These are phyloP conservation scores for Barypeithes pellucidus DNA, from an alignment of 2,888 invertebrate genomes.

Conservation along the genomic window DNA sequence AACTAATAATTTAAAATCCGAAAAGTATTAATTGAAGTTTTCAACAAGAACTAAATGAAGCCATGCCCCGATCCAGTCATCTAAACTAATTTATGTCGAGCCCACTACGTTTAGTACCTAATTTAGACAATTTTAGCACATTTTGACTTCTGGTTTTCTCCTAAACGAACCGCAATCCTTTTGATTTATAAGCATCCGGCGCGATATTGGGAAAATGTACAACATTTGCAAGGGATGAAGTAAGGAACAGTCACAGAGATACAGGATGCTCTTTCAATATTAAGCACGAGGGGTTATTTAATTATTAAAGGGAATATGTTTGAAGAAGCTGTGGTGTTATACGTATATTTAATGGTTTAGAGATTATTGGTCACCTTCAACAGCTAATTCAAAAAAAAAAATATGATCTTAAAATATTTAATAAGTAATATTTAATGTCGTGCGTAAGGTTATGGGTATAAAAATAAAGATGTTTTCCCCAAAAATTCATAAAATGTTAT, in stretches of 20 bases:
- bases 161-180: constrained; percentile 11
- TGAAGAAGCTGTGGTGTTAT: not conserved
- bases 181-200: constrained; percentile 9
- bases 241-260: constrained; percentile 1
- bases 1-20: too few species aligned
- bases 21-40: too few species aligned
- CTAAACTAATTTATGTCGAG: not conserved
- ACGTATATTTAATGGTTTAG: too few species aligned
- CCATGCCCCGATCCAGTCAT: too few species aligned
- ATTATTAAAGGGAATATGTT: constrained; percentile 1
- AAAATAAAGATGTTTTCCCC: too few species aligned
- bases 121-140: constrained; percentile 15
- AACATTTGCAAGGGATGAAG: constrained; percentile 12
- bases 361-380: too few species aligned
- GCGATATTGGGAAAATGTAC: constrained; percentile 5
- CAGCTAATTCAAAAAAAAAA: too few species aligned
- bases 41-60: too few species aligned
- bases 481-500: too few species aligned
- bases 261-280: not conserved
- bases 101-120: not conserved
- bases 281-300: not conserved
- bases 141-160: constrained; percentile 9
- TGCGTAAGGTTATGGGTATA: too few species aligned
- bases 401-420: too few species aligned
- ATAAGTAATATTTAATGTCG: too few species aligned